Evolutionary conservation across 1,140 invertebrate genomes (phyloP).

Genomic region (Ylistrum balloti): DNA sequence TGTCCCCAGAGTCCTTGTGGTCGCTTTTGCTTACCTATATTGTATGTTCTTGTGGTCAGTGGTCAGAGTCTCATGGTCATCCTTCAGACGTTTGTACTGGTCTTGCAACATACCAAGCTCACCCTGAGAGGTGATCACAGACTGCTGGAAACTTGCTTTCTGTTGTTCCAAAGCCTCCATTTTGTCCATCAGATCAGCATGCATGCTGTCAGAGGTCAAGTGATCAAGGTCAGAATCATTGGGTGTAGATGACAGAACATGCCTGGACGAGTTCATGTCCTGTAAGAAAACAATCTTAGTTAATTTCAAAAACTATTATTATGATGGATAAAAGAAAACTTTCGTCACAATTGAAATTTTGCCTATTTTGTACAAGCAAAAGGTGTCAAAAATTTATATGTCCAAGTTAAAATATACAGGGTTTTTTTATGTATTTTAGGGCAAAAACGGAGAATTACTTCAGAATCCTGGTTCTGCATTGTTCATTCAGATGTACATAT

Average conservation of each 20-base stretch:
- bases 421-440: too few species aligned
- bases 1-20: too few species aligned
- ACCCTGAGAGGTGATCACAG: slow-evolving; percentile 65
- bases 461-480: too few species aligned
- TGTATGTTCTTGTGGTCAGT: slow-evolving; percentile 56
- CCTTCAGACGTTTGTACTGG: slow-evolving; percentile 80
- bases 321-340: too few species aligned
- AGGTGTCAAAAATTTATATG: too few species aligned
- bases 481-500: too few species aligned
- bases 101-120: slow-evolving; percentile 74
- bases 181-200: slow-evolving; percentile 59
- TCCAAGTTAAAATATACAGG: too few species aligned
- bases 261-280: slow-evolving; percentile 58
- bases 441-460: too few species aligned
- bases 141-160: slow-evolving; percentile 66
- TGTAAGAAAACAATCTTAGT: background rate
- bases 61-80: slow-evolving; percentile 74
- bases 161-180: slow-evolving; percentile 70
- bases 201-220: slow-evolving; percentile 62
- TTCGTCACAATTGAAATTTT: too few species aligned
- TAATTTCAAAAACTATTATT: too few species aligned
- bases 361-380: too few species aligned
- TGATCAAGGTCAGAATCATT: slow-evolving; percentile 64
- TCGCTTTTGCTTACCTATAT: too few species aligned
- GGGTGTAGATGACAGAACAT: slow-evolving; percentile 59